These are phyloP conservation scores for Diuraphis noxia DNA, from an alignment of 1,140 invertebrate genomes.

Conservation along the genomic window DNA sequence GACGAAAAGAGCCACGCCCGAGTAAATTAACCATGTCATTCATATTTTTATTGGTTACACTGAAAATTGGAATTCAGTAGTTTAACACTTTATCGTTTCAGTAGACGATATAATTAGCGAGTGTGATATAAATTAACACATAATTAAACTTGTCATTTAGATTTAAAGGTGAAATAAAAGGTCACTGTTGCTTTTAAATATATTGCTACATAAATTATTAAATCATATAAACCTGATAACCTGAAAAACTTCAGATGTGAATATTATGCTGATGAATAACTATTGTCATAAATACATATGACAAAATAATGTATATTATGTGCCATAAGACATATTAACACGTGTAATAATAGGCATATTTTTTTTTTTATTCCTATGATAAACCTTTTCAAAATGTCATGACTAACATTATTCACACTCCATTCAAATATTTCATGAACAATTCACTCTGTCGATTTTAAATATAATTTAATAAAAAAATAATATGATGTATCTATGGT, in stretches of 20 bases:
- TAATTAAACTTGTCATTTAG: conserved; percentile 14
- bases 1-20: not conserved
- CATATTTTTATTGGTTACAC: not conserved
- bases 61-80: not conserved
- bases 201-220: not conserved
- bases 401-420: not conserved
- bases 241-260: not conserved
- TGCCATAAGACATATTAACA: not conserved
- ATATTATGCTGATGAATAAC: not conserved
- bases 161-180: not conserved
- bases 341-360: not conserved
- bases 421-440: not conserved
- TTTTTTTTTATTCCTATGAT: not conserved
- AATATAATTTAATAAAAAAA: not conserved
- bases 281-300: not conserved
- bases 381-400: not conserved
- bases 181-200: not conserved
- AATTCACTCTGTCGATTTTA: not conserved
- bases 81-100: not conserved
- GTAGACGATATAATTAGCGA: not conserved
- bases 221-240: not conserved
- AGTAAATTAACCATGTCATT: not conserved
- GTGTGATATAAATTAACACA: not conserved
- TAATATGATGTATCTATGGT: not conserved
- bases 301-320: too few relatives aligned